Evolutionary conservation across 2,888 invertebrate species (phyloP).

Genomic region (Dascillus cervinus): DNA sequence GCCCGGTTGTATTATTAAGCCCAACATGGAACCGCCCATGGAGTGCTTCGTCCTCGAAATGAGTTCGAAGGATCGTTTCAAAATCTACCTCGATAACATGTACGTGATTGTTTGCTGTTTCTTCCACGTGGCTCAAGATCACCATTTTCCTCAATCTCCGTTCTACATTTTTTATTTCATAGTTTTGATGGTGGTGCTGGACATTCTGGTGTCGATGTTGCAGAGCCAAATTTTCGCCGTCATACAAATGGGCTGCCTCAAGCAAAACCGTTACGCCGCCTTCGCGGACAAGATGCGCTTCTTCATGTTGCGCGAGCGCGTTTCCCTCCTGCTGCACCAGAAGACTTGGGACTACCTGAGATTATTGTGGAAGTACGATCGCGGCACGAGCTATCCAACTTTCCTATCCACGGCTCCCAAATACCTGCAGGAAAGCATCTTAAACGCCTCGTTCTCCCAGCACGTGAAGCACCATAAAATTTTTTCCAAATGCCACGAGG

Average conservation of each 20-base stretch:
- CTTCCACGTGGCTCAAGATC: too few relatives aligned
- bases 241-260: constrained; percentile 5
- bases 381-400: constrained; percentile 5
- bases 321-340: constrained; percentile 1
- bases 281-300: constrained; percentile 7
- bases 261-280: constrained; percentile 3
- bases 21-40: constrained; percentile 7
- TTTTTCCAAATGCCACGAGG: constrained; percentile 10
- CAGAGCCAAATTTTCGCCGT: constrained; percentile 8
- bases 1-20: constrained; percentile 1
- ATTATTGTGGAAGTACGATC: constrained; percentile 6
- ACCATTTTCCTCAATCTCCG: too few relatives aligned
- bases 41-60: too few relatives aligned
- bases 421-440: constrained; percentile 8
- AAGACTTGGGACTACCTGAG: constrained; percentile 2
- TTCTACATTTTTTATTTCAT: constrained; percentile 9
- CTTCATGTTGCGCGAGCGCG: constrained; percentile 6
- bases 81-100: too few relatives aligned
- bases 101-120: too few relatives aligned
- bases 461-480: constrained; percentile 7
- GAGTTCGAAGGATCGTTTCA: too few relatives aligned
- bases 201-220: constrained; percentile 3
- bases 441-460: constrained; percentile 8
- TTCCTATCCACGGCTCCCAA: constrained; percentile 5
- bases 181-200: constrained; percentile 3